Conservation (phyloP, 2,888 invertebrate species). For the Scotopteryx bipunctaria region DNA sequence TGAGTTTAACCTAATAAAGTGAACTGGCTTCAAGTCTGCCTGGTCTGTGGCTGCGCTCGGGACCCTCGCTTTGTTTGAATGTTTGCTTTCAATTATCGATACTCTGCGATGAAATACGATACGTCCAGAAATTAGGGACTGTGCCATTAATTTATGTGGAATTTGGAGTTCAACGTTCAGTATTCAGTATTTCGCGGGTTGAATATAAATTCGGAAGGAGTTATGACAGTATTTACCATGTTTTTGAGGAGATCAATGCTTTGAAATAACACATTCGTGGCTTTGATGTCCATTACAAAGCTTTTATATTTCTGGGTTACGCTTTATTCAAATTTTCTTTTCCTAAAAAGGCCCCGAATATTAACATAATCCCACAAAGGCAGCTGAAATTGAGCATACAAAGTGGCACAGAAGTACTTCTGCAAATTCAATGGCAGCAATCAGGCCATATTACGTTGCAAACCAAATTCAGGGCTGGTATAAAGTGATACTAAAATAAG, state of each 20-base stretch:
- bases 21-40: constrained; percentile 1
- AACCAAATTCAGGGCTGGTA: constrained; percentile 1
- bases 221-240: neutral
- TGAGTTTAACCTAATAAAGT: too few species aligned
- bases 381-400: too few species aligned
- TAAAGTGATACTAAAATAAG: constrained; percentile 13
- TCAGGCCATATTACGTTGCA: constrained; percentile 7
- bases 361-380: too few species aligned
- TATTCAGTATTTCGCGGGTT: too few species aligned
- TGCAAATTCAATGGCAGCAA: neutral
- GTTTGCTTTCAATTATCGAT: constrained; percentile 15
- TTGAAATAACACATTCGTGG: neutral
- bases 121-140: neutral
- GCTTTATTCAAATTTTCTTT: neutral
- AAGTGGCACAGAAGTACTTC: neutral
- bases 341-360: too few species aligned
- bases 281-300: neutral
- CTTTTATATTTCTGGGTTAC: neutral
- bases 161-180: constrained; percentile 3
- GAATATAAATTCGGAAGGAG: neutral
- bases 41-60: constrained; percentile 1
- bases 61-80: constrained; percentile 15
- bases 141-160: neutral
- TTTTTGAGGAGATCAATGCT: neutral
- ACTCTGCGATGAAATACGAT: constrained; percentile 5